Conservation (phyloP, 2,113 vertebrate genomes). For the Pantherophis guttatus region DNA sequence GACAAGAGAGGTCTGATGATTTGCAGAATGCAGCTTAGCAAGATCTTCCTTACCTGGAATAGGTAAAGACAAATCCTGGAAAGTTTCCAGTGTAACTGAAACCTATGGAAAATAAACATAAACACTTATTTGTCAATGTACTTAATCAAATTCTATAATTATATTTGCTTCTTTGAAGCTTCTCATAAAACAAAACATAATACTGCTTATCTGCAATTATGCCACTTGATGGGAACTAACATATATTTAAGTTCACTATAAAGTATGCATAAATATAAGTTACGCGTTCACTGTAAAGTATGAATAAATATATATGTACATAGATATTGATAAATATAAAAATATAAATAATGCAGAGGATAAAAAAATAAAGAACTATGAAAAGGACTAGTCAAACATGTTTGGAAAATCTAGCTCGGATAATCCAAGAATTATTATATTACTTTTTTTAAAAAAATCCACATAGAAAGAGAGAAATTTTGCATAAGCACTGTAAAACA, state of each 20-base stretch:
- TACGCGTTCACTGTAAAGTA: not conserved
- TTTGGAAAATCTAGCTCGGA: not conserved
- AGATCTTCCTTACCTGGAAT: slow-evolving; percentile 99
- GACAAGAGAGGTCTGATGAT: slow-evolving; percentile 89
- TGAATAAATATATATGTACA: not conserved
- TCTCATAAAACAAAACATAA: not conserved
- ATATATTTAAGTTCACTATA: not conserved
- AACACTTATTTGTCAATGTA: not conserved
- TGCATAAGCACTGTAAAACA: slow-evolving; percentile 59
- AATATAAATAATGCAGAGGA: not conserved
- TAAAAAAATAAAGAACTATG: not conserved
- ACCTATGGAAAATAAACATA: slow-evolving; percentile 69
- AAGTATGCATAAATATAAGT: not conserved
- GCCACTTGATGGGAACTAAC: not conserved
- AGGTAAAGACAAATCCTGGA: slow-evolving; percentile 97
- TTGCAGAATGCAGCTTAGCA: slow-evolving; percentile 94
- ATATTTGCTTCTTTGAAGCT: not conserved
- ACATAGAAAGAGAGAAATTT: not conserved
- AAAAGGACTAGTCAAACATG: not conserved
- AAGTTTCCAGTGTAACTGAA: slow-evolving; percentile 95
- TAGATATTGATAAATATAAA: not conserved
- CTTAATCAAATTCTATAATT: not conserved
- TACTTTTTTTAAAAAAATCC: not conserved
- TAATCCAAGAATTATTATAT: not conserved
- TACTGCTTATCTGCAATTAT: not conserved